phyloP scores from a whole-genome alignment of 2,888 invertebrate genomes.

The Pseudococcus longispinus region DNA sequence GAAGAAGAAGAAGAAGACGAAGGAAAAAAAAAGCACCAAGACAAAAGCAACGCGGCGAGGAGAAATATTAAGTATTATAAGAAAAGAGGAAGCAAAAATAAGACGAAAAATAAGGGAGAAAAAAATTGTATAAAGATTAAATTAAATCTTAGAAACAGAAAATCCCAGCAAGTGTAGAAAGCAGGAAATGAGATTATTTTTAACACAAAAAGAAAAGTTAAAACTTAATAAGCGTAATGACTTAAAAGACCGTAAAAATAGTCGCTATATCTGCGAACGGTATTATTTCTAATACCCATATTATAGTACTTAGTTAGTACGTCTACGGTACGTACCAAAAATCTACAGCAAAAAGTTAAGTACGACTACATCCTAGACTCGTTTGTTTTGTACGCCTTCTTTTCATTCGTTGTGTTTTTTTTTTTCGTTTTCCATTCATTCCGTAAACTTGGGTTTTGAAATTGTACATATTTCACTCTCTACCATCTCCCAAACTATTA shows the following conservation, averaged over 20 bases:
- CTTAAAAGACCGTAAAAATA: slow-evolving; percentile 41
- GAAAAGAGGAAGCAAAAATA: neutral
- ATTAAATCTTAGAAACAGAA: slow-evolving; percentile 33
- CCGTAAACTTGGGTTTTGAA: no score
- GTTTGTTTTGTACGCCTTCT: no score
- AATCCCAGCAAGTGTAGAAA: slow-evolving; percentile 39
- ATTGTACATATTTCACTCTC: no score
- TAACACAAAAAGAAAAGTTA: slow-evolving; percentile 38
- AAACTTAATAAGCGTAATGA: slow-evolving; percentile 45
- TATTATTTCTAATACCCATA: slow-evolving; percentile 27
- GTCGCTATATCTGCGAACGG: neutral
- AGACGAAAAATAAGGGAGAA: neutral
- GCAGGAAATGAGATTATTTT: slow-evolving; percentile 42
- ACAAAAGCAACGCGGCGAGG: neutral
- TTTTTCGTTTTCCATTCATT: no score
- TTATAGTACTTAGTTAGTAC: neutral
- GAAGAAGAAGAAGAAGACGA: neutral
- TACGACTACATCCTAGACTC: no score
- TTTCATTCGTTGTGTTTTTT: no score
- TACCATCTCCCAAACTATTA: no score
- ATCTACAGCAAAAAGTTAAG: neutral
- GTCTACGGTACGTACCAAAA: neutral
- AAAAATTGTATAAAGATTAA: slow-evolving; percentile 29
- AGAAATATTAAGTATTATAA: neutral
- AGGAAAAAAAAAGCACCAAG: neutral